These are phyloP conservation scores for Drosophila chauvacae DNA, from an alignment of 1,140 invertebrate species.

Conservation along the genomic window DNA sequence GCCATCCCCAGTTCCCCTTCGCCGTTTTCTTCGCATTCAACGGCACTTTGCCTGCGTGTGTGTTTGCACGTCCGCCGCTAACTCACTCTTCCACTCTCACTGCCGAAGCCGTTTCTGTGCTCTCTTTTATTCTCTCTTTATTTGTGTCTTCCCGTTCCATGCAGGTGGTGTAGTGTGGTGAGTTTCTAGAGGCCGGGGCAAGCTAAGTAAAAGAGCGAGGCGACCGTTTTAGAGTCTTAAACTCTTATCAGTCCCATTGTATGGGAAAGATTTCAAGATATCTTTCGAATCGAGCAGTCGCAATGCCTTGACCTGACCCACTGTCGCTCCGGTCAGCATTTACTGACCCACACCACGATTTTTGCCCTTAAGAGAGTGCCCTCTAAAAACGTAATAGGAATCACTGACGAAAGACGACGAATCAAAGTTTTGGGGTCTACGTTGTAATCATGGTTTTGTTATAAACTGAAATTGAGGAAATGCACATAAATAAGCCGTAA, in stretches of 20 bases:
- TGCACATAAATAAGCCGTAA: neutral
- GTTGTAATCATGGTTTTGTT: neutral
- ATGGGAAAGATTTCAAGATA: neutral
- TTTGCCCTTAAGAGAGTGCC: neutral
- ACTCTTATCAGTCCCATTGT: neutral
- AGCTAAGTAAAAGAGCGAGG: neutral
- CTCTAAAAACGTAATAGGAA: neutral
- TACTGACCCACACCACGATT: neutral
- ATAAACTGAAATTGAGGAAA: neutral
- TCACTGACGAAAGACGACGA: neutral
- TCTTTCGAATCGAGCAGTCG: neutral
- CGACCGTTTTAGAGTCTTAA: neutral
- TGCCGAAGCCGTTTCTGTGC: no score
- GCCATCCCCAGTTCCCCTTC: neutral
- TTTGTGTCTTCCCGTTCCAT: neutral
- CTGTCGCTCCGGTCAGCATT: neutral
- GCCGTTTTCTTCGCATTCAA: neutral
- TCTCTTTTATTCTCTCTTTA: neutral
- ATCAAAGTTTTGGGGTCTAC: neutral
- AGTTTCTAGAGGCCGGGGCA: conserved; percentile 1
- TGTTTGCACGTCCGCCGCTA: conserved; percentile 31
- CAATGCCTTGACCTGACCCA: conserved; percentile 15
- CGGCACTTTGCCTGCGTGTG: conserved; percentile 52
- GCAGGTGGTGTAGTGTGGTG: conserved; percentile 1
- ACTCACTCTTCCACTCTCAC: no score